Evolutionary conservation across 1,140 invertebrate species (phyloP), one percentile per base, ranked within the genome.

Genomic region (Phymorhynchus buccinoides): DNA sequence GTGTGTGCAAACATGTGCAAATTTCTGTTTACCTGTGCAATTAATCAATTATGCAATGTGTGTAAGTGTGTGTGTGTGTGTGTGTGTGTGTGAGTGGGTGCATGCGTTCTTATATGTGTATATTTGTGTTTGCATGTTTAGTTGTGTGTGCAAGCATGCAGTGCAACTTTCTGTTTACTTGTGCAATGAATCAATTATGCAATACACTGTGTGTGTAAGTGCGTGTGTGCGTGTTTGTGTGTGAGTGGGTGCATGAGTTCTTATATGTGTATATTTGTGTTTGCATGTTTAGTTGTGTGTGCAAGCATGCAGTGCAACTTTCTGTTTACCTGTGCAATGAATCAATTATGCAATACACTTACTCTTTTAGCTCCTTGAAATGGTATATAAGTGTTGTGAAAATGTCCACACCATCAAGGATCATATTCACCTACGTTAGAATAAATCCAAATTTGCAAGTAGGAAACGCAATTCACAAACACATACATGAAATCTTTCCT

Each of bases 51-150:
- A n/a, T n/a, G n/a, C n/a, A n/a, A n/a, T 68, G 32, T 27, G 27
- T 27, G 66, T 68, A 30, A 37, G 71, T 75, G 71, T 75, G 71
- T 75, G 71, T 75, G 71, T 75, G 16, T 75, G 32, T 75, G 16
- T 35, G 71, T 75, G 71, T 75, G 71, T 75, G 16, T 75, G 32
- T 75, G 71, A n/a, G 71, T 75, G 32, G 14, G 32, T 75, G 71
- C 7, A 35, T 75, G 71, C 30, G 71, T 75, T 30, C 30, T 30
- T 75, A 30, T 75, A 30, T 75, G 71, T 75, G 66, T 71, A 30
- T 71, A 30, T n/a, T 7, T 71, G 66, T 71, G 66, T 71, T 7
- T n/a, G 66, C 30, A 7, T 71, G 66, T 71, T 7, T 71, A 32
- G 14, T 14, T 71, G 66, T 71, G 66, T 71, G n/a, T 71, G 66